A percentile compares a stretch with the other conserved stretches of the same genome.
Evolutionary conservation across 37 sponge, comb jelly and placozoan species (phyloP).

Genomic region (Spongilla lacustris): DNA sequence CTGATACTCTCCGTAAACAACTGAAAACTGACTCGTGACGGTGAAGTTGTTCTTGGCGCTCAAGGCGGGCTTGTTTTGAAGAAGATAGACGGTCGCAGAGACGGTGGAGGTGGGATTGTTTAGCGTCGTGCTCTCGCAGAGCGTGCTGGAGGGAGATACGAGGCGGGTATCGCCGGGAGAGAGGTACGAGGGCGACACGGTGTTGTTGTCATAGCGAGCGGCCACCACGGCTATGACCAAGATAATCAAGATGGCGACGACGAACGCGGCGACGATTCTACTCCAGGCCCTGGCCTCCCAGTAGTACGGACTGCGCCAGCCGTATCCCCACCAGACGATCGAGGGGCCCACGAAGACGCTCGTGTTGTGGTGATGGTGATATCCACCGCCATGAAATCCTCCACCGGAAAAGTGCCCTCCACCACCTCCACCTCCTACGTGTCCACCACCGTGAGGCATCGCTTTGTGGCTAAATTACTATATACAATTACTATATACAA

Average conservation of each 20-base stretch:
- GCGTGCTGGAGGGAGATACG: constrained; percentile 3
- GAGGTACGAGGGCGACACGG: neutral
- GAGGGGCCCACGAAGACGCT: no score
- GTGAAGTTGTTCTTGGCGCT: neutral
- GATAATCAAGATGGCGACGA: neutral
- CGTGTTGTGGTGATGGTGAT: no score
- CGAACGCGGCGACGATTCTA: no score
- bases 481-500: no score
- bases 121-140: constrained; percentile 21
- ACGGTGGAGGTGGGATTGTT: neutral
- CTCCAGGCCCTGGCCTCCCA: no score
- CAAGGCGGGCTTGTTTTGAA: constrained; percentile 10
- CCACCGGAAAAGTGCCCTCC: no score
- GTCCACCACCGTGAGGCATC: no score
- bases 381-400: no score
- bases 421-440: no score
- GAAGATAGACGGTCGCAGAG: constrained; percentile 7
- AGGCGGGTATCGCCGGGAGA: constrained; percentile 35
- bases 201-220: constrained; percentile 2
- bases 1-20: neutral
- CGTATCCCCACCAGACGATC: no score
- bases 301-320: no score
- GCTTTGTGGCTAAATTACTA: no score
- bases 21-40: neutral
- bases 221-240: neutral